Evolutionary conservation across 2,888 invertebrate genomes (phyloP).

Genomic region (Spodoptera littoralis): DNA sequence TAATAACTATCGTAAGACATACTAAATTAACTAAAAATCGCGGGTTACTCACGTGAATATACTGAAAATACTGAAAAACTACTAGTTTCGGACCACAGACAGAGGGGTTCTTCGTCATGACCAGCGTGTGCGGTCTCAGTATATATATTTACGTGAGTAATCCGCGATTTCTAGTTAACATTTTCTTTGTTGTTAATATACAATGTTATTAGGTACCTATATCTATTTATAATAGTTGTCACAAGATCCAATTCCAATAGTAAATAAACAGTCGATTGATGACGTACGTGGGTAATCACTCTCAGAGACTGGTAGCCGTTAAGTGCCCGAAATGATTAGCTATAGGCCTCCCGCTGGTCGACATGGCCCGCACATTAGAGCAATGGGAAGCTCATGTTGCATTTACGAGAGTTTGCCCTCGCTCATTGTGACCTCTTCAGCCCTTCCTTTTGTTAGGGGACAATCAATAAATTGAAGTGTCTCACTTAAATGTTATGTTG

Average conservation of each 20-base stretch:
- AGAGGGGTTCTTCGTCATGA: too few species aligned
- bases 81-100: too few species aligned
- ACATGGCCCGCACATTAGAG: slow-evolving; percentile 79
- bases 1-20: too few species aligned
- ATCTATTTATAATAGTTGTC: slow-evolving; percentile 1
- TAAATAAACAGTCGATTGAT: slow-evolving; percentile 43
- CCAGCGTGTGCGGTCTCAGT: too few species aligned
- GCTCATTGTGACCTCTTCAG: slow-evolving; percentile 58
- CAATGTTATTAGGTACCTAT: too few species aligned
- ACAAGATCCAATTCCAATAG: slow-evolving; percentile 19
- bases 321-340: slow-evolving; percentile 82
- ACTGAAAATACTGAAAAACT: too few species aligned
- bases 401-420: slow-evolving; percentile 63
- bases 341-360: slow-evolving; percentile 75
- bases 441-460: slow-evolving; percentile 43
- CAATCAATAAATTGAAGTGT: not conserved
- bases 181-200: too few species aligned
- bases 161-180: too few species aligned
- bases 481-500: too few species aligned
- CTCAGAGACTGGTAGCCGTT: slow-evolving; percentile 73
- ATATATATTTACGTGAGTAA: too few species aligned
- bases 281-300: slow-evolving; percentile 69
- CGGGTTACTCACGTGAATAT: too few species aligned
- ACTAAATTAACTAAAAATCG: too few species aligned
- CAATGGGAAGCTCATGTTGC: slow-evolving; percentile 74